Base-by-base conservation (phyloP, 2,797 vertebrate species). In the Coregonus ussuriensis region DNA sequence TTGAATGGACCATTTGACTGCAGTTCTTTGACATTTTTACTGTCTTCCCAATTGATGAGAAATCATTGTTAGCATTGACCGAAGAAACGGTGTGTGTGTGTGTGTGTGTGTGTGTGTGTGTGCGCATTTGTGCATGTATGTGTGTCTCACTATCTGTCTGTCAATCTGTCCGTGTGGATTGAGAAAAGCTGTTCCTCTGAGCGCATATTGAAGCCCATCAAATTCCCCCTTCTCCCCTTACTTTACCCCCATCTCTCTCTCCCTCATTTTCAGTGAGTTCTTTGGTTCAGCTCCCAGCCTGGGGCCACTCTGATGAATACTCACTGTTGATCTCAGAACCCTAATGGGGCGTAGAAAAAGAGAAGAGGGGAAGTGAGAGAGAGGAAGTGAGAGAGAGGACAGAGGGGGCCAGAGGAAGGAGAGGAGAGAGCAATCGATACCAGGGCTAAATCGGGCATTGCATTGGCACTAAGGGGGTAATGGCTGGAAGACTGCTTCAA, bases 401-500 rank as follows among this genome's bases (percentile, higher is more conserved):
- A 65, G 21, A 29, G n/a, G 6, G 62, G 62, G 11, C 4, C 4
- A 14, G 1, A 29, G 62, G 1, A 14, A 14, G 25, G 25, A 65
- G 62, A 65, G 21, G n/a, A 31, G 62, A 11, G 62, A 65, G 21
- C 63, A n/a, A 66, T 66, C 63, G 29, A 66, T 66, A 66, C 63
- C 63, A 7, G 59, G 3, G 63, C 63, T 33, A 29, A 31, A 66
- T 66, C 9, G 14, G 29, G 63, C 29, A 14, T 66, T 33, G 13
- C 63, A 66, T 66, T 29, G 63, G 9, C 29, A 33, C 63, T 33
- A 33, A 31, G 7, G n/a, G 63, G 63, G 29, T 66, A 66, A 66
- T 33, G 11, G 63, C 25, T 66, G 63, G 63, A 66, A 66, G 29
- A 33, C 25, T 31, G 29, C 63, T 14, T 33, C 88, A 87, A 91